Conservation (phyloP, 1,140 invertebrate species). For the Cecropterus lyciades region DNA sequence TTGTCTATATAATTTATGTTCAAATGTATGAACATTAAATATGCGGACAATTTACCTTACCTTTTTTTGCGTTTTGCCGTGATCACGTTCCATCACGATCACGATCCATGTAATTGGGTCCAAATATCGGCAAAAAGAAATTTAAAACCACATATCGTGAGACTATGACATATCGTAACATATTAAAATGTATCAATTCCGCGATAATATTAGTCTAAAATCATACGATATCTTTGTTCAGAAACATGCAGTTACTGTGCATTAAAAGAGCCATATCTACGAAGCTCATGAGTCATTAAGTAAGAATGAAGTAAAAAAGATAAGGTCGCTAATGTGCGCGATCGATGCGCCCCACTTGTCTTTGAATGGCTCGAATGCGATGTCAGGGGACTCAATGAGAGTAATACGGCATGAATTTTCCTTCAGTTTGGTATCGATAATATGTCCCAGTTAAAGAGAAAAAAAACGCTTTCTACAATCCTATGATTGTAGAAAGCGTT, state of each 20-base stretch:
- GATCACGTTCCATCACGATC: no score
- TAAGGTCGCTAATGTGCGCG: constrained; percentile 3
- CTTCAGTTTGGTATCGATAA: neutral
- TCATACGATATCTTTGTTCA: neutral
- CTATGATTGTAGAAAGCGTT: no score
- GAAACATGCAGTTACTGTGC: neutral
- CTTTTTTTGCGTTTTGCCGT: no score
- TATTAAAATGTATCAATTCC: no score
- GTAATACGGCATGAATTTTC: neutral
- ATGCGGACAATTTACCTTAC: no score
- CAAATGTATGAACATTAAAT: no score
- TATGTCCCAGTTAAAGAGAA: neutral
- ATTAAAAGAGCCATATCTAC: constrained; percentile 4
- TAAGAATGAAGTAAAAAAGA: neutral
- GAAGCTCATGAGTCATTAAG: constrained; percentile 4
- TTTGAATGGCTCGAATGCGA: neutral
- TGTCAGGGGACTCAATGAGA: constrained; percentile 6
- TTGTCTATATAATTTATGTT: no score
- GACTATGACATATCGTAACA: no score
- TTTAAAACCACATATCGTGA: no score
- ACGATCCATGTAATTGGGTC: no score
- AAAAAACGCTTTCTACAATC: no score
- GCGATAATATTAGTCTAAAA: neutral
- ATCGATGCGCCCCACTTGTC: constrained; percentile 4
- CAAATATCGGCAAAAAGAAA: no score